phyloP scores from a whole-genome alignment of 2,113 vertebrate genomes.

The Murina feae region DNA sequence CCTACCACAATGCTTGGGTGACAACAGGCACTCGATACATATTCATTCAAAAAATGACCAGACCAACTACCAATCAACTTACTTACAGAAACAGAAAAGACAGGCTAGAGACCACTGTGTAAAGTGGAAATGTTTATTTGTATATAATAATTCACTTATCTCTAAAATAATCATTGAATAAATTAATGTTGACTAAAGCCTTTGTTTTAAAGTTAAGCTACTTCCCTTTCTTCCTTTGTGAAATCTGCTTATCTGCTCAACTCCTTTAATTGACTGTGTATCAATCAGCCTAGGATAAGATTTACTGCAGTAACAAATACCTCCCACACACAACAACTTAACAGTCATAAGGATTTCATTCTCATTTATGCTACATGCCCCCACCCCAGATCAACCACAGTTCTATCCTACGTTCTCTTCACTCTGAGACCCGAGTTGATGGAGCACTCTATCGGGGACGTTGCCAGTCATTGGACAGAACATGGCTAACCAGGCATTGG shows the following conservation, averaged over 20 bases:
- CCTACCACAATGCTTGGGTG: neutral
- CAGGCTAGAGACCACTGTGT: neutral
- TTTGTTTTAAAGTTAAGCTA: neutral
- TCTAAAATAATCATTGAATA: conserved; percentile 7
- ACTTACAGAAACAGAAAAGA: neutral
- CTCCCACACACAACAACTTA: neutral
- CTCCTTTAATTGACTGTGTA: neutral
- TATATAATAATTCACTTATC: neutral
- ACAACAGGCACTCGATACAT: too few species aligned
- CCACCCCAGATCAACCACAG: neutral
- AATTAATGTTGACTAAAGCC: neutral
- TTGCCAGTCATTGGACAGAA: too few species aligned
- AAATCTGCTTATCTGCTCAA: neutral
- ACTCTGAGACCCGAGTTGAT: neutral
- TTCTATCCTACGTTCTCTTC: neutral
- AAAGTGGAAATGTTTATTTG: neutral
- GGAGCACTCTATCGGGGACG: neutral
- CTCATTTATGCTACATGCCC: neutral
- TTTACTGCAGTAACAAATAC: neutral
- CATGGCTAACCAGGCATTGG: too few species aligned
- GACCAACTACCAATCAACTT: neutral
- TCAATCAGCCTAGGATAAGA: neutral
- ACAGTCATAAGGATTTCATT: neutral
- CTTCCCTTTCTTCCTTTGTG: neutral
- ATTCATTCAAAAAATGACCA: neutral